A percentile compares a stretch with the other conserved stretches of the same genome.
These are phyloP conservation scores for Drosophila subpulchrella DNA, from an alignment of 1,140 invertebrate genomes.

Conservation along the genomic window DNA sequence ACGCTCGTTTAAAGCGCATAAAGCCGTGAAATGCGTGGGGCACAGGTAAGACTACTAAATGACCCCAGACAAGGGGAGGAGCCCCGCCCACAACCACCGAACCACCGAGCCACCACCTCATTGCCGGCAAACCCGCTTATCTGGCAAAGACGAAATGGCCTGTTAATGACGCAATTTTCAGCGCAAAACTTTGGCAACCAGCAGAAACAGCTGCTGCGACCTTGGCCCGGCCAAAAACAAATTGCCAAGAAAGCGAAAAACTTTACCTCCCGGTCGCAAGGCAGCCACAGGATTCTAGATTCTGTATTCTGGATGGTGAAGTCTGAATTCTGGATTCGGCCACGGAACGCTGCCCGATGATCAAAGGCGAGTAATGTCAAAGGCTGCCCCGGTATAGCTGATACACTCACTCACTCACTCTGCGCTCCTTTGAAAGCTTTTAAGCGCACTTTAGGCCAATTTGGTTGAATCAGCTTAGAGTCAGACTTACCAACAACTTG, in stretches of 20 bases:
- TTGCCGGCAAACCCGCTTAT: slow-evolving; percentile 41
- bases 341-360: slow-evolving; percentile 22
- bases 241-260: slow-evolving; percentile 50
- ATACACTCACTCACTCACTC: slow-evolving; percentile 34
- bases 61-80: slow-evolving; percentile 35
- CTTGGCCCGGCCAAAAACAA: slow-evolving; percentile 51
- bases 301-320: not conserved
- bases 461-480: slow-evolving; percentile 47
- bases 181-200: slow-evolving; percentile 48
- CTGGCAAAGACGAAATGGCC: slow-evolving; percentile 64
- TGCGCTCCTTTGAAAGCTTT: slow-evolving; percentile 28
- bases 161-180: slow-evolving; percentile 81
- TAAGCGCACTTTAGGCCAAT: slow-evolving; percentile 61
- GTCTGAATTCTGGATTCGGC: slow-evolving; percentile 22
- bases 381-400: slow-evolving; percentile 40
- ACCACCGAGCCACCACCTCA: slow-evolving; percentile 7
- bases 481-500: slow-evolving; percentile 90
- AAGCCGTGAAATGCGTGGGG: slow-evolving; percentile 61
- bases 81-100: not conserved
- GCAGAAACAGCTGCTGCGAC: slow-evolving; percentile 42
- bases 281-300: slow-evolving; percentile 24
- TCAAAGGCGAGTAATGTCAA: slow-evolving; percentile 46
- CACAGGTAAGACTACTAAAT: slow-evolving; percentile 61
- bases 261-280: slow-evolving; percentile 29
- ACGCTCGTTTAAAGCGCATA: slow-evolving; percentile 73